Evolutionary conservation across 2,888 invertebrate species (phyloP).

Genomic region (Malthinus seriepunctatus): DNA sequence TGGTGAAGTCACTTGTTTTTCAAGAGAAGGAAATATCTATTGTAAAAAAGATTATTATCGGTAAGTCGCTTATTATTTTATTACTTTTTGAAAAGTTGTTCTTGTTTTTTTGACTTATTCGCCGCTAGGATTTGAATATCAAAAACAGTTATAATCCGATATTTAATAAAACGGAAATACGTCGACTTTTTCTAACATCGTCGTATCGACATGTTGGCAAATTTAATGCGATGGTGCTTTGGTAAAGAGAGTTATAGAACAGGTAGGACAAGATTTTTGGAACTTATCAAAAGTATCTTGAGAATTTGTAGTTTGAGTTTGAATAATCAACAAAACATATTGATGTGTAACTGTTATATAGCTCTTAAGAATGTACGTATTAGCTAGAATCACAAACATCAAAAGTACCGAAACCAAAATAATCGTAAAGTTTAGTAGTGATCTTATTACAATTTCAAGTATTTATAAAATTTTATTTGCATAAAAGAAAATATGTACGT

Average conservation of each 20-base stretch:
- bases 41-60: slow-evolving; percentile 97
- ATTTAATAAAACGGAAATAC: no score
- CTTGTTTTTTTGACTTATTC: no score
- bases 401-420: slow-evolving; percentile 12
- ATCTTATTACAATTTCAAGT: slow-evolving; percentile 2
- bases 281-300: not conserved
- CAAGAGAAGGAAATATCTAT: slow-evolving; percentile 90
- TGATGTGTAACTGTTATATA: no score
- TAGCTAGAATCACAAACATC: slow-evolving; percentile 2
- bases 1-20: slow-evolving; percentile 90
- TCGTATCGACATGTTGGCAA: no score
- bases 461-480: slow-evolving; percentile 12
- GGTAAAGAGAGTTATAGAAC: not conserved
- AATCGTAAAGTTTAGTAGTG: slow-evolving; percentile 5
- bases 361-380: no score
- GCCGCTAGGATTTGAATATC: no score
- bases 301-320: not conserved
- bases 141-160: no score
- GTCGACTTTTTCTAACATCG: no score
- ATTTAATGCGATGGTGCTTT: no score
- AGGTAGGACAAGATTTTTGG: slow-evolving; percentile 3
- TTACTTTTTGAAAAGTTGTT: no score
- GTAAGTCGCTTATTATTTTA: slow-evolving; percentile 61
- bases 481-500: no score
- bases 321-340: not conserved